Evolutionary conservation across 1,140 invertebrate genomes (phyloP), one percentile per base, ranked within the genome.

Genomic region (Potamilus streckersoni): DNA sequence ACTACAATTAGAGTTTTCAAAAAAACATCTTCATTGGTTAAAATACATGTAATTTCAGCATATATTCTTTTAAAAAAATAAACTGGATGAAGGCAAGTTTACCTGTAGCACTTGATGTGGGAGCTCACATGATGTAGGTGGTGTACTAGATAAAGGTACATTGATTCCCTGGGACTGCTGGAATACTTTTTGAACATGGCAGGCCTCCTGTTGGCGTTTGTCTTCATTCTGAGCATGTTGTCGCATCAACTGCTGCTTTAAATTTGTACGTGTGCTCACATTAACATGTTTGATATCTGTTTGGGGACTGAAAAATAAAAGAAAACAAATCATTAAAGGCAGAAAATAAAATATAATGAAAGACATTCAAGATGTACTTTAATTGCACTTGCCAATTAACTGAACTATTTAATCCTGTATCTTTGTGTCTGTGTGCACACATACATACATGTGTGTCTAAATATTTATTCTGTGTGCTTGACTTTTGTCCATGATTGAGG

Each of bases 271-370:
- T 27, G 60, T 72, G 11, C 23, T 17, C 16, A 66, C 14, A 19
- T 59, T 72, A 0, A 66, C 75, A 77, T 77, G 68, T 55, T 77
- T 77, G 55, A 77, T 77, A 38, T 77, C 75, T 62, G 70, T 66
- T 17, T 77, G 72, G 56, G 75, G 70, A 67, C 75, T 77, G 70
- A 55, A 77, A 72, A 23, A 15, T 61, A 27, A 60, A 61, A 71
- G 13, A 67, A 49, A 49, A 49, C 38, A 49, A 49, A 49, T 49
- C 38, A 49, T 49, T 49, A 6, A 49, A 5, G 38, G 38, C 38
- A 49, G 38, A 49, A 49, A 11, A 49, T 49, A 5, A 49, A 49
- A 49, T 49, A 49, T 49, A 49, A 49, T 49, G 6, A 49, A 49
- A 8, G 38, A 8, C 38, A 49, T 49, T 11, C 38, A 49, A 49